A percentile compares a stretch with the other conserved stretches of the same genome.
These are phyloP conservation scores for Oostethus manadensis DNA, from an alignment of 2,113 vertebrate species.

Conservation along the genomic window DNA sequence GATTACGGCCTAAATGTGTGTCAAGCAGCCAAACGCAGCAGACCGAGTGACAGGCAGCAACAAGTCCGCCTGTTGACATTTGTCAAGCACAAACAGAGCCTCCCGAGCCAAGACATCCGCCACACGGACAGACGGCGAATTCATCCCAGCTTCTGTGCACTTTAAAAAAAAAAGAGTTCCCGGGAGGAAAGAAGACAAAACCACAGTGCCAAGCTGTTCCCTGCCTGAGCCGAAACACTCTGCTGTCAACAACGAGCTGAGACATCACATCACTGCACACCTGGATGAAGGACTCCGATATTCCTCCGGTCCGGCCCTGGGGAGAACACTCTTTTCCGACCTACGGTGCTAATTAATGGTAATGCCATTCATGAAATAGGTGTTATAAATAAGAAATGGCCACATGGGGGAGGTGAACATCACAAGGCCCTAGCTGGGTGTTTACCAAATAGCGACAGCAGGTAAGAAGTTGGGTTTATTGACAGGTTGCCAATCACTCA, in stretches of 20 bases:
- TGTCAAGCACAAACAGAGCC: constrained; percentile 34
- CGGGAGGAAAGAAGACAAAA: constrained; percentile 13
- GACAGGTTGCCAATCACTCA: neutral
- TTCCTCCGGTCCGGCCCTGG: neutral
- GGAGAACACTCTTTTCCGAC: neutral
- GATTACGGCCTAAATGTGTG: constrained; percentile 5
- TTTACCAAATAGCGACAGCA: neutral
- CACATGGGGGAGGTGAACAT: neutral
- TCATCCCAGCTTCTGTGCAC: constrained; percentile 6
- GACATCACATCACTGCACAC: constrained; percentile 9
- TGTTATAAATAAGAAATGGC: constrained; percentile 11
- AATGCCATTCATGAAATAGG: constrained; percentile 5
- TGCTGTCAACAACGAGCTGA: constrained; percentile 22
- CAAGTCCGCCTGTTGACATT: constrained; percentile 37
- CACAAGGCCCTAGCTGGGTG: neutral
- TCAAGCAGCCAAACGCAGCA: neutral
- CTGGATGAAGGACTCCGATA: constrained; percentile 12
- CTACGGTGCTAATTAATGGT: constrained; percentile 2
- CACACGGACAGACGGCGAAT: constrained; percentile 21
- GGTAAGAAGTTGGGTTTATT: neutral
- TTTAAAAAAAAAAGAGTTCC: neutral
- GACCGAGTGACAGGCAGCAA: constrained; percentile 18
- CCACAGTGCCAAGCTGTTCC: constrained; percentile 3
- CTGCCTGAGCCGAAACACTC: constrained; percentile 10
- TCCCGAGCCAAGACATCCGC: constrained; percentile 22